phyloP scores from a whole-genome alignment of 2,888 invertebrate genomes.

The Geotrupes spiniger region DNA sequence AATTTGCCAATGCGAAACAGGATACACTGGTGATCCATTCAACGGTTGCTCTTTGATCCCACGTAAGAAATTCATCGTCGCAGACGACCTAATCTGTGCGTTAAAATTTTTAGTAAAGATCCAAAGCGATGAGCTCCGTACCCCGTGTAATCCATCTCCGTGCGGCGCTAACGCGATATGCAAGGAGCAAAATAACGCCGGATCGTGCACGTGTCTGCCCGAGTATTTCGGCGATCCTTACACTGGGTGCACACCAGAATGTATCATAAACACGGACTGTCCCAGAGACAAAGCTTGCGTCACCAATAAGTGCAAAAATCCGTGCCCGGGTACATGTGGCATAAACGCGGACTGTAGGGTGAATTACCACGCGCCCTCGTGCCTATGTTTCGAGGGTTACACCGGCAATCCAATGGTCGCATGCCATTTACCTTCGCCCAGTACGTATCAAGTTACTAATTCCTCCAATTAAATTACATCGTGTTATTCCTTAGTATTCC shows the following conservation, averaged over 20 bases:
- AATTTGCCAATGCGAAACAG: conserved; percentile 74
- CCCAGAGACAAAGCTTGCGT: conserved; percentile 72
- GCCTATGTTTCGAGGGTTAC: conserved; percentile 73
- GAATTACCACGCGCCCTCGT: conserved; percentile 78
- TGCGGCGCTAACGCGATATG: conserved; percentile 85
- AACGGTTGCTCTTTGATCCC: conserved; percentile 60
- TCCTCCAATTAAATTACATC: no score
- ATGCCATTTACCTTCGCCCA: conserved; percentile 45
- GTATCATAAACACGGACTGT: conserved; percentile 81
- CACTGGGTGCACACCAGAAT: conserved; percentile 81
- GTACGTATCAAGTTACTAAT: conserved; percentile 28
- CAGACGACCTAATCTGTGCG: neutral
- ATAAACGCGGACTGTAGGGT: conserved; percentile 76
- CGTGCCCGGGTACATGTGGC: conserved; percentile 81
- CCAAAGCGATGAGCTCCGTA: conserved; percentile 45
- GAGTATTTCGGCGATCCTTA: conserved; percentile 88
- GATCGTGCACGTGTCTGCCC: conserved; percentile 76
- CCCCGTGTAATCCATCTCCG: conserved; percentile 80
- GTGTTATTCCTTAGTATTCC: conserved; percentile 36
- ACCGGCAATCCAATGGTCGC: conserved; percentile 69
- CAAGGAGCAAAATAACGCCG: conserved; percentile 77
- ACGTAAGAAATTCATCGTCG: conserved; percentile 26
- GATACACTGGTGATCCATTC: conserved; percentile 84
- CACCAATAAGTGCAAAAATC: conserved; percentile 81
- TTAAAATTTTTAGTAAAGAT: conserved; percentile 2